These are phyloP conservation scores for Heliconius ethilla DNA, from an alignment of 2,888 invertebrate genomes.

Conservation along the genomic window DNA sequence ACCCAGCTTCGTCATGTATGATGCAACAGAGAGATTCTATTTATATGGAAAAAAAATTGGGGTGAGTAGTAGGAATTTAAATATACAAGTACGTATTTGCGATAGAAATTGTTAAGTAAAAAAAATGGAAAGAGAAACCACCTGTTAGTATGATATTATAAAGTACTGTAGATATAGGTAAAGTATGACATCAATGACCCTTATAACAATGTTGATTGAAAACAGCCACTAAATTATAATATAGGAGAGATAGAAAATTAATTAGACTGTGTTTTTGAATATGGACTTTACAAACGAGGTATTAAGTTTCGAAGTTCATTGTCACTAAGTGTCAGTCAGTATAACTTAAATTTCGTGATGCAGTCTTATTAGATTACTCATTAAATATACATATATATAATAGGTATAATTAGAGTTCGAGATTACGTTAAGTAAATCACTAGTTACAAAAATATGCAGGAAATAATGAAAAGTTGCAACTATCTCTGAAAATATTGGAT, in stretches of 20 bases:
- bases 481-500: not conserved
- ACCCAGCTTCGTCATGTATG: not conserved
- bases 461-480: not conserved
- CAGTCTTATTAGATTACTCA: not conserved
- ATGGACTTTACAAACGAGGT: not conserved
- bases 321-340: too few relatives aligned
- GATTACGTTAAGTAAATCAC: not conserved
- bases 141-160: not conserved
- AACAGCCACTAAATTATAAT: conserved; percentile 3
- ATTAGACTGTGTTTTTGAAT: not conserved
- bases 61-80: too few relatives aligned
- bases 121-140: too few relatives aligned
- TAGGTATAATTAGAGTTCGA: not conserved
- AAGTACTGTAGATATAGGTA: not conserved
- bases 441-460: not conserved
- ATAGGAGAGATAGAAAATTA: conserved; percentile 1
- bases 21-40: not conserved
- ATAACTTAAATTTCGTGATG: not conserved
- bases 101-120: too few relatives aligned
- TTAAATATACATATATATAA: too few relatives aligned
- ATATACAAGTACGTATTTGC: too few relatives aligned
- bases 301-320: not conserved
- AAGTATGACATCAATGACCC: not conserved
- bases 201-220: conserved; percentile 16
- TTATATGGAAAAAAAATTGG: not conserved